A percentile compares a stretch with the other conserved stretches of the same genome.
Conservation (phyloP, 1,140 invertebrate species). For the Halotydeus destructor region DNA sequence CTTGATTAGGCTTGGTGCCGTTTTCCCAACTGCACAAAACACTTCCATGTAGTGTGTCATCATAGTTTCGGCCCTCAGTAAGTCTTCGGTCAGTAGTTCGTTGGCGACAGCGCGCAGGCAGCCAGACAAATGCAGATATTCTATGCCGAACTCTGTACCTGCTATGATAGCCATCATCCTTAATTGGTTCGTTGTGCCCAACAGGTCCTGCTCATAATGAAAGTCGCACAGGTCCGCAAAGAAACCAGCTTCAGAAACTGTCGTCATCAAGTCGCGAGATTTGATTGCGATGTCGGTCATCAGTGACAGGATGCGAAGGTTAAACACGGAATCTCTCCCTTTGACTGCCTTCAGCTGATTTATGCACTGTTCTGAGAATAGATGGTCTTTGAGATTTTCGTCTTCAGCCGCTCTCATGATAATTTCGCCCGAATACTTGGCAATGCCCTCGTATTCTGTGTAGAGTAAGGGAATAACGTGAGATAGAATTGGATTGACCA, state of each 20-base stretch:
- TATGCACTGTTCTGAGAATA: not conserved
- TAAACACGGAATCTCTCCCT: conserved; percentile 4
- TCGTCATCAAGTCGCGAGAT: too few species aligned
- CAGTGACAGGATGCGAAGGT: conserved; percentile 3
- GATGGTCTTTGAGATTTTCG: conserved; percentile 1
- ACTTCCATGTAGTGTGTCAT: conserved; percentile 7
- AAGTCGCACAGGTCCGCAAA: too few species aligned
- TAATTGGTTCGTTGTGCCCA: too few species aligned
- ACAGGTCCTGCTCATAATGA: too few species aligned
- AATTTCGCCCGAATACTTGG: conserved; percentile 1
- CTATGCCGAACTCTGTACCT: too few species aligned
- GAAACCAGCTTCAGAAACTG: too few species aligned
- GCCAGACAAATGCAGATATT: conserved; percentile 3
- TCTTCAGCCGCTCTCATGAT: conserved; percentile 1
- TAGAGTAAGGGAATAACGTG: conserved; percentile 1
- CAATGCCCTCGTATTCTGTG: not conserved
- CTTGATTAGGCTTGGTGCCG: not conserved
- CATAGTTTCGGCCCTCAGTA: too few species aligned
- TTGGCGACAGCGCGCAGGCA: not conserved
- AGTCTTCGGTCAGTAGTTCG: not conserved
- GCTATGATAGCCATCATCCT: too few species aligned
- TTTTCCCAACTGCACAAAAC: conserved; percentile 1
- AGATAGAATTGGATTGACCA: conserved; percentile 1
- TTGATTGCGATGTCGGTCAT: conserved; percentile 7
- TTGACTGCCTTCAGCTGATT: not conserved